A percentile compares a stretch with the other conserved stretches of the same genome.
Conservation (phyloP, 2,113 vertebrate genomes). For the Scortum barcoo region DNA sequence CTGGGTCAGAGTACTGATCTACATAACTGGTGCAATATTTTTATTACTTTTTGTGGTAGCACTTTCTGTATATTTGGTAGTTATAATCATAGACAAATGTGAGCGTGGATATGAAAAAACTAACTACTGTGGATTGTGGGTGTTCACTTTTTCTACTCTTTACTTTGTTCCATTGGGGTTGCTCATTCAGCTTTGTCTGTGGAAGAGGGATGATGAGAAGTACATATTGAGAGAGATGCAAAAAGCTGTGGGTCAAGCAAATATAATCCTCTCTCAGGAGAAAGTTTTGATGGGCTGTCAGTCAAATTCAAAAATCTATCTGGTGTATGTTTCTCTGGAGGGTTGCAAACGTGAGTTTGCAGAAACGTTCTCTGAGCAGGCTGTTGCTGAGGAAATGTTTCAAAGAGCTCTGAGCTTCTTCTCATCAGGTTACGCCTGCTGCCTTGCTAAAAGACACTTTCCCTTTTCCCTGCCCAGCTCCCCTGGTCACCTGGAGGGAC, state of each 20-base stretch:
- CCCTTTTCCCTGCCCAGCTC: constrained; percentile 36
- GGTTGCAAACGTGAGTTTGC: constrained; percentile 63
- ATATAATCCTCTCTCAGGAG: constrained; percentile 52
- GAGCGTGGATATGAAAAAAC: no score
- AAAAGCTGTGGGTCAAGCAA: constrained; percentile 61
- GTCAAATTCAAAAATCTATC: constrained; percentile 58
- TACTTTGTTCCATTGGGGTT: constrained; percentile 7
- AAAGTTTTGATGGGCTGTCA: constrained; percentile 71
- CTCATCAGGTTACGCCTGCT: constrained; percentile 71
- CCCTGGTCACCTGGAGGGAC: constrained; percentile 58
- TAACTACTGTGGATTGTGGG: no score
- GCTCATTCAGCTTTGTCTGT: background rate
- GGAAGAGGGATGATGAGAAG: constrained; percentile 23
- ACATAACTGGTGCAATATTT: background rate
- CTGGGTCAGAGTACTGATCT: constrained; percentile 17
- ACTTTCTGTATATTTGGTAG: no score
- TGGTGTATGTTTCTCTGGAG: constrained; percentile 69
- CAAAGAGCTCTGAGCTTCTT: constrained; percentile 64
- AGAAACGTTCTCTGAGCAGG: constrained; percentile 46
- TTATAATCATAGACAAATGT: no score
- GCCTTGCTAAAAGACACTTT: constrained; percentile 71
- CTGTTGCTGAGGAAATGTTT: constrained; percentile 55
- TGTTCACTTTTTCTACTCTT: accelerated
- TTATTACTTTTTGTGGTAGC: accelerated
- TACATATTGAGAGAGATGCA: constrained; percentile 56